Base-by-base conservation (phyloP, 2,888 invertebrate genomes). In the Tricholauxania praeusta region DNA sequence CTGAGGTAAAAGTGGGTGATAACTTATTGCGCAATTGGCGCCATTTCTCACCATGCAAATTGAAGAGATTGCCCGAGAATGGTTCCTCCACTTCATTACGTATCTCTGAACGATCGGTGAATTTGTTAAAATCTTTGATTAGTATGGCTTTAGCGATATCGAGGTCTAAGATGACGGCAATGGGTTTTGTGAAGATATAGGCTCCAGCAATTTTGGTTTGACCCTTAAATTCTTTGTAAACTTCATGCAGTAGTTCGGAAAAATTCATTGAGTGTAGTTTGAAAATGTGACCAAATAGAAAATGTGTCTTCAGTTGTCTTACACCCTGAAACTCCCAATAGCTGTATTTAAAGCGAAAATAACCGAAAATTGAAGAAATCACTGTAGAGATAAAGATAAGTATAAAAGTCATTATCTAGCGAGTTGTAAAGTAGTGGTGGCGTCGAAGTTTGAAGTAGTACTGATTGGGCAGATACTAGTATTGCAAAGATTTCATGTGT, bases 1-100 rank as follows among this genome's bases (percentile, higher is more conserved):
- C 88, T 0, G 88, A 87, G 0, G 89, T 88, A 72, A 90, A 90
- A 0, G 88, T 88, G 1, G 89, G 88, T 4, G 88, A 85, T 2
- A 89, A 75, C 65, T 88, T 88, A 0, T 81, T 76, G 39, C 90
- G 78, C 66, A 89, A 75, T 3, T 80, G 77, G 52, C 86, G 88
- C 90, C 90, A 90, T 53, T 86, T 82, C 1, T 84, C 79, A 6
- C 87, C 88, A 0, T 82, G 79, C 19, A 86, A 53, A 52, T 77
- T 76, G 69, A 87, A 84, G 2, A 89, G 78, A 79, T 88, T 80
- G 0, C 76, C 83, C 0, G 80, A 51, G 0, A 88, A 48, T 0
- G 88, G 87, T 72, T 86, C 85, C n/a, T 83, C 79, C 1, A 79
- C 72, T 17, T 82, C 81, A 39, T 82, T 76, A 0, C 74, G 65